Conservation (phyloP, 2,113 vertebrate genomes). For the Melanerpes aurifrons region DNA sequence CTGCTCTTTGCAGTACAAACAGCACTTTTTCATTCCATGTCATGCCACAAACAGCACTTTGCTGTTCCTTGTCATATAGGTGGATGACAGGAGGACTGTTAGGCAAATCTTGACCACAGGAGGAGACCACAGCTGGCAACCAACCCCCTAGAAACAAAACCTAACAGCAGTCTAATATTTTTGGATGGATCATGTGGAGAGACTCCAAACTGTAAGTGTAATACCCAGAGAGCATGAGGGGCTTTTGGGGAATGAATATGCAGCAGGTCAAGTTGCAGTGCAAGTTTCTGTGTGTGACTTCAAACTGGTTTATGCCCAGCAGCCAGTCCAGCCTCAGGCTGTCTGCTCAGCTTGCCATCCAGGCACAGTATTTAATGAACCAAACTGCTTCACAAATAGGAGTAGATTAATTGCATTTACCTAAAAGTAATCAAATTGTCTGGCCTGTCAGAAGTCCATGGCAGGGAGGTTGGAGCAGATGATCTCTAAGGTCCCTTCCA, state of each 20-base stretch:
- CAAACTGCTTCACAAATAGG: not conserved
- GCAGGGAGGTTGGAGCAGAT: too few species aligned
- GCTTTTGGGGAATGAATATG: not conserved
- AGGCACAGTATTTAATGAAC: not conserved
- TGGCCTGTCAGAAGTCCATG: not conserved
- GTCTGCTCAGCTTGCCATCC: not conserved
- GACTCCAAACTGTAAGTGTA: not conserved
- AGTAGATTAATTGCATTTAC: not conserved
- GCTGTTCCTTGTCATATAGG: not conserved
- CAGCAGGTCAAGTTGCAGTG: not conserved
- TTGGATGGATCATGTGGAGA: not conserved
- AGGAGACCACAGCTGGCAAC: not conserved
- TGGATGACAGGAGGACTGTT: not conserved
- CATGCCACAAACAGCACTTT: not conserved
- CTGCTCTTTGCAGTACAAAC: not conserved
- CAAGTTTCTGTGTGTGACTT: not conserved
- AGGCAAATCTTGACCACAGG: not conserved
- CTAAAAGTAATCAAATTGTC: not conserved
- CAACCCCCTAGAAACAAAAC: not conserved
- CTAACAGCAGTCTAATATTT: not conserved
- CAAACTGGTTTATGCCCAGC: not conserved
- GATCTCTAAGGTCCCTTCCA: too few species aligned
- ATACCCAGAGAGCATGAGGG: not conserved
- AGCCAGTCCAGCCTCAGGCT: not conserved
- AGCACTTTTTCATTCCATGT: not conserved